Evolutionary conservation across 2,797 vertebrate genomes (phyloP).

Genomic region (Pantherophis alleghaniensis): DNA sequence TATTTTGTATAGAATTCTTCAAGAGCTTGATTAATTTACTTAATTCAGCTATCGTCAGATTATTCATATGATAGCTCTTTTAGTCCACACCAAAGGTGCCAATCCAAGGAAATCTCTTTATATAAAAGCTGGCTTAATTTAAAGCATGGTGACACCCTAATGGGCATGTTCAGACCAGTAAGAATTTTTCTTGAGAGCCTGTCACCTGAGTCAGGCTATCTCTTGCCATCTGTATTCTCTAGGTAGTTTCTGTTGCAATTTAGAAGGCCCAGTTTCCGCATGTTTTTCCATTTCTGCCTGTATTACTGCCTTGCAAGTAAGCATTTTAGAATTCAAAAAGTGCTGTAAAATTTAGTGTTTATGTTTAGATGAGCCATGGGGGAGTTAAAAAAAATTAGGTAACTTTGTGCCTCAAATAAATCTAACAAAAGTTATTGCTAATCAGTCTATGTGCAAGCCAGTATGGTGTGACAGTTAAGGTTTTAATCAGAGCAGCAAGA

Average conservation of each 20-base stretch:
- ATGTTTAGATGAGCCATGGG: background rate
- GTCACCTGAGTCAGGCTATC: background rate
- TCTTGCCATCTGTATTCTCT: background rate
- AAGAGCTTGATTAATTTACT: background rate
- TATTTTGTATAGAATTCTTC: background rate
- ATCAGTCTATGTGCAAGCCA: background rate
- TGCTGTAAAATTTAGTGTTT: background rate
- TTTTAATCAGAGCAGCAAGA: background rate
- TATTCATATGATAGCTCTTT: background rate
- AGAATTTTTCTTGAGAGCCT: background rate
- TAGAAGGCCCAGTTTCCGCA: no score
- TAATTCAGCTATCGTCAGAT: slow-evolving; percentile 20
- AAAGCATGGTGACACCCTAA: background rate
- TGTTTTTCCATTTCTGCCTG: fast-evolving
- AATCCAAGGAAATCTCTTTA: background rate
- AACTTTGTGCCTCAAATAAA: background rate
- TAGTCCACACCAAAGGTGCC: background rate
- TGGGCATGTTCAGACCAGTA: background rate
- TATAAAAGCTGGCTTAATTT: slow-evolving; percentile 10
- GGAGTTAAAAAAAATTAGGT: background rate
- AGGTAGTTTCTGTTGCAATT: background rate
- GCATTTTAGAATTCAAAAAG: background rate
- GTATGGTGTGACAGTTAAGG: background rate
- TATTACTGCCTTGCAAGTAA: background rate
- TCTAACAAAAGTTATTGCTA: background rate